phyloP scores from a whole-genome alignment of 2,797 vertebrate genomes.

The Cuniculus paca region DNA sequence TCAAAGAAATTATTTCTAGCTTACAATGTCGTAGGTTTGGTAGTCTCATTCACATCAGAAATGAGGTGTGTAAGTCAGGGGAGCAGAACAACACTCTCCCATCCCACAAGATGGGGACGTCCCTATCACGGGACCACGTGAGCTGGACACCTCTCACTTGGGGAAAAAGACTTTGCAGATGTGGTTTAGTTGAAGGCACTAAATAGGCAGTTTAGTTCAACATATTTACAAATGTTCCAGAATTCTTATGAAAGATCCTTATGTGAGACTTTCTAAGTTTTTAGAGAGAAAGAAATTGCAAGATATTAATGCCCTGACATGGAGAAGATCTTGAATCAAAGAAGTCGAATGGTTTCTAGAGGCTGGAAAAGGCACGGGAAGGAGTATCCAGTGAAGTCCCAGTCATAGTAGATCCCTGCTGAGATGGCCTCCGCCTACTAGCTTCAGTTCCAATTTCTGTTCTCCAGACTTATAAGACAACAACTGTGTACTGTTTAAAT shows the following conservation, averaged over 20 bases:
- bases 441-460: background rate
- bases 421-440: too few species aligned
- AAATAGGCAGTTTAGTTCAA: background rate
- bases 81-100: background rate
- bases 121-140: background rate
- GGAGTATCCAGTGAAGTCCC: background rate
- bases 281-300: background rate
- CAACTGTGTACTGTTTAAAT: background rate
- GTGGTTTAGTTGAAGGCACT: background rate
- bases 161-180: background rate
- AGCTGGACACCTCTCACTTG: background rate
- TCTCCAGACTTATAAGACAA: background rate
- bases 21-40: background rate
- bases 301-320: background rate
- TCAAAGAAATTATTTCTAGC: background rate
- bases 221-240: background rate
- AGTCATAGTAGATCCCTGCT: too few species aligned
- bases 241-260: background rate
- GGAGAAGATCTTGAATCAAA: background rate
- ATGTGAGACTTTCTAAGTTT: background rate
- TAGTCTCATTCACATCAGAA: background rate
- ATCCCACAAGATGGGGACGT: background rate
- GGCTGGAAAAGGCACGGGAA: background rate
- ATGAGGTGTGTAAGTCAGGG: background rate
- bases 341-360: background rate